Conservation (phyloP, 2,888 invertebrate genomes). For the Chrysolina oricalcia region DNA sequence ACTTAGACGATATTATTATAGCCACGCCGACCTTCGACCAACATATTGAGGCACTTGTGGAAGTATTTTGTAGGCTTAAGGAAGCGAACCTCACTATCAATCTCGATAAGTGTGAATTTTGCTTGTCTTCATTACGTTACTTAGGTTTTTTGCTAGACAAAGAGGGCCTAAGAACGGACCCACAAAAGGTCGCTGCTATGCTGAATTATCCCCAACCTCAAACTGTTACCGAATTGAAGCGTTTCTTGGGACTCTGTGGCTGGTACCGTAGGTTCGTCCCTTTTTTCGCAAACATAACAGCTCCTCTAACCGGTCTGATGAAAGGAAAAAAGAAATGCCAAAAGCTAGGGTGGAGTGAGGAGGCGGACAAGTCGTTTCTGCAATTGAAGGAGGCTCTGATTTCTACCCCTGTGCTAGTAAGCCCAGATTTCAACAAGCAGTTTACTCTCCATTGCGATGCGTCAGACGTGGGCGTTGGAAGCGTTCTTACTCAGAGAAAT, state of each 20-base stretch:
- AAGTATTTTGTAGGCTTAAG: slow-evolving; percentile 43
- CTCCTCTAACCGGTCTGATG: no score
- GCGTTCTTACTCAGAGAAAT: not conserved
- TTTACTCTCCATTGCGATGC: not conserved
- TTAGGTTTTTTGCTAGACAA: not conserved
- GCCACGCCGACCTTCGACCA: slow-evolving; percentile 43
- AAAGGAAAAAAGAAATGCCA: not conserved
- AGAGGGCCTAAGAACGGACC: not conserved
- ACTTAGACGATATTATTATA: slow-evolving; percentile 58
- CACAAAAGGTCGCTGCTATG: no score
- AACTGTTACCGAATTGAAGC: no score
- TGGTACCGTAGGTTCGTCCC: no score
- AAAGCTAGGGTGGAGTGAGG: not conserved
- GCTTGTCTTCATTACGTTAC: not conserved
- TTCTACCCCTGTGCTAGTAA: no score
- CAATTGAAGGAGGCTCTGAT: not conserved
- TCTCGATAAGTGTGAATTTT: not conserved
- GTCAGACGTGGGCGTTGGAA: not conserved
- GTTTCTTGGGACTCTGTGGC: no score
- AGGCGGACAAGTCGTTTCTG: not conserved
- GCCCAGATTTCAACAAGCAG: not conserved
- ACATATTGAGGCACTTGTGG: slow-evolving; percentile 45
- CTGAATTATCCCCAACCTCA: no score
- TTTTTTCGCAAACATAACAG: no score
- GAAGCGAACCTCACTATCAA: slow-evolving; percentile 36